phyloP scores from a whole-genome alignment of 2,113 vertebrate species.

The Mustelus asterias region DNA sequence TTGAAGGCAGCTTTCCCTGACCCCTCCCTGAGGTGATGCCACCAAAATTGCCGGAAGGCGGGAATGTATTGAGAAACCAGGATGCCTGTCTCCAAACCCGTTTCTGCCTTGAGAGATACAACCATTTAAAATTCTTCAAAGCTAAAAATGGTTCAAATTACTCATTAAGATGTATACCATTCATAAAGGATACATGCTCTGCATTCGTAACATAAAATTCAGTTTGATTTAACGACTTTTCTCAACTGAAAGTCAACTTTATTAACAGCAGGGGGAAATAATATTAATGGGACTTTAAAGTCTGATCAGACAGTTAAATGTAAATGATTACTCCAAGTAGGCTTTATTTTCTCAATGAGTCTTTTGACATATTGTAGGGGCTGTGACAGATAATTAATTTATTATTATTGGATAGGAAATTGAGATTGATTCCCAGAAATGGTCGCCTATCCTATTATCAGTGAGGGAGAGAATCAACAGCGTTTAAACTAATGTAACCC shows the following conservation, averaged over 20 bases:
- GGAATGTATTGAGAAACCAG: not conserved
- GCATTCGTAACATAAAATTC: not conserved
- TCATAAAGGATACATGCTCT: not conserved
- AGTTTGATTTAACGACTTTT: not conserved
- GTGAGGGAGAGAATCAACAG: not conserved
- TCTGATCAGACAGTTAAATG: not conserved
- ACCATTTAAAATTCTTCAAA: not conserved
- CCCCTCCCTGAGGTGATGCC: not conserved
- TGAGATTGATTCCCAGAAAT: not conserved
- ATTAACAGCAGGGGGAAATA: not conserved
- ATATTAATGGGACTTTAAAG: not conserved
- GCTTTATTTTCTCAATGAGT: not conserved
- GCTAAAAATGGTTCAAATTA: not conserved
- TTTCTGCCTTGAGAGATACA: no score
- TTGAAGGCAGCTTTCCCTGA: not conserved
- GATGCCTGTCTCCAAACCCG: not conserved
- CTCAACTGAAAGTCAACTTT: not conserved
- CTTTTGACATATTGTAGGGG: not conserved
- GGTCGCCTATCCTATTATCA: not conserved
- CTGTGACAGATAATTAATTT: slow-evolving; percentile 16
- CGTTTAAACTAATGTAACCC: not conserved
- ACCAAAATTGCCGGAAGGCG: not conserved
- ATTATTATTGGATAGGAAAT: not conserved
- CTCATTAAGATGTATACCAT: not conserved
- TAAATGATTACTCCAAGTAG: not conserved